Conservation (phyloP, 2,113 vertebrate genomes). For the Prunella himalayana region DNA sequence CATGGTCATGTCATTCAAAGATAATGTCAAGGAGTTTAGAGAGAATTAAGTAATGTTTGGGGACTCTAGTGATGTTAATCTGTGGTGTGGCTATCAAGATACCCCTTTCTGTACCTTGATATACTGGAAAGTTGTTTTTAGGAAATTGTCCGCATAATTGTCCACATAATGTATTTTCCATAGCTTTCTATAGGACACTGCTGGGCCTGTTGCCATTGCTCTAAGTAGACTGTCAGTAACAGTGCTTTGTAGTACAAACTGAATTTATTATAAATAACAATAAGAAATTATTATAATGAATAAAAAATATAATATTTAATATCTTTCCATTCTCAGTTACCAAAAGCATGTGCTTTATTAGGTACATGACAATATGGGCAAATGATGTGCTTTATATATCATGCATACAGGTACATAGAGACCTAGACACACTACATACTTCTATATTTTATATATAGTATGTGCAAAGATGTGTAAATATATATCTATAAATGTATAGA, state of each 20-base stretch:
- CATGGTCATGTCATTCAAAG: neutral
- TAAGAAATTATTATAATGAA: neutral
- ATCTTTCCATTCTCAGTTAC: neutral
- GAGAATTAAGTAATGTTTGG: neutral
- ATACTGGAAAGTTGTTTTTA: neutral
- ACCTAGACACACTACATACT: neutral
- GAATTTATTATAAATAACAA: neutral
- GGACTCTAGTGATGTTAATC: neutral
- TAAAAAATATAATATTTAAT: neutral
- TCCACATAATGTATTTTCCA: neutral
- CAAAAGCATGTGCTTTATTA: neutral
- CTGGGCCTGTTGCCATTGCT: neutral
- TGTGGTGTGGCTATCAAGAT: neutral
- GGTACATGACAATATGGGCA: neutral
- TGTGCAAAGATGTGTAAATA: neutral
- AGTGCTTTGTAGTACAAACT: neutral
- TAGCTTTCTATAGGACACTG: neutral
- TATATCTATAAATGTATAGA: rapidly evolving
- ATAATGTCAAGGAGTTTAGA: neutral
- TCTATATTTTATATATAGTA: neutral
- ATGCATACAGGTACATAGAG: too few species aligned
- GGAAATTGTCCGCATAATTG: neutral
- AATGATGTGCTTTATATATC: neutral
- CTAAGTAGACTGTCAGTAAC: neutral
- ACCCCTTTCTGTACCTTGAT: neutral